phyloP scores from a whole-genome alignment of 2,888 invertebrate species.

The Andricus quercusramuli region DNA sequence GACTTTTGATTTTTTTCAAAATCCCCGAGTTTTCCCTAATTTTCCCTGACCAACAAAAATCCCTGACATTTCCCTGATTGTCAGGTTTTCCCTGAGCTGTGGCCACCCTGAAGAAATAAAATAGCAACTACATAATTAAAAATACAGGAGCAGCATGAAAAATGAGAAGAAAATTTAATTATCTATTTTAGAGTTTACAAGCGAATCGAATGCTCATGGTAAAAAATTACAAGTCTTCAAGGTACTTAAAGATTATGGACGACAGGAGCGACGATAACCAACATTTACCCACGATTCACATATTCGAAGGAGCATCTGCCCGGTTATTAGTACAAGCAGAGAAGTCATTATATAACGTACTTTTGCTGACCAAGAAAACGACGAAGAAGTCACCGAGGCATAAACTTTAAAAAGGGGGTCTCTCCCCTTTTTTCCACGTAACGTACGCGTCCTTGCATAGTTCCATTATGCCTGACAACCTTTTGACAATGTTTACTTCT shows the following conservation, averaged over 20 bases:
- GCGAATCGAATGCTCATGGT: conserved; percentile 19
- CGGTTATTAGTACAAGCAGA: conserved; percentile 53
- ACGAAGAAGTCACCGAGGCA: conserved; percentile 68
- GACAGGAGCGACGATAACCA: conserved; percentile 51
- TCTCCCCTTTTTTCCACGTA: conserved; percentile 40
- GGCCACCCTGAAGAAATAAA: no score
- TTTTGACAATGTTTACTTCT: conserved; percentile 6
- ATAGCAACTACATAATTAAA: background rate
- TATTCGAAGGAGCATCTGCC: conserved; percentile 57
- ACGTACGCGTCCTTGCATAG: conserved; percentile 31
- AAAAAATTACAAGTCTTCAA: conserved; percentile 28
- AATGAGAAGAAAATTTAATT: conserved; percentile 3
- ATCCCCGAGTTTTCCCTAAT: no score
- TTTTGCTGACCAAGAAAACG: conserved; percentile 69
- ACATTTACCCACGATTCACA: conserved; percentile 53
- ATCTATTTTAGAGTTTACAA: conserved; percentile 21
- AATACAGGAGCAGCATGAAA: background rate
- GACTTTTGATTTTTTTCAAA: no score
- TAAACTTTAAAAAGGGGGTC: conserved; percentile 59
- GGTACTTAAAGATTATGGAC: conserved; percentile 43
- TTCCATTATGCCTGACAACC: conserved; percentile 22
- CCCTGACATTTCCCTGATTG: no score
- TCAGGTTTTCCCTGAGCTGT: no score
- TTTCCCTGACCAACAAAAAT: no score
- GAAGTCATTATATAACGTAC: conserved; percentile 67